Base-by-base conservation (phyloP, 2,888 invertebrate species). In the Lymantria dispar region DNA sequence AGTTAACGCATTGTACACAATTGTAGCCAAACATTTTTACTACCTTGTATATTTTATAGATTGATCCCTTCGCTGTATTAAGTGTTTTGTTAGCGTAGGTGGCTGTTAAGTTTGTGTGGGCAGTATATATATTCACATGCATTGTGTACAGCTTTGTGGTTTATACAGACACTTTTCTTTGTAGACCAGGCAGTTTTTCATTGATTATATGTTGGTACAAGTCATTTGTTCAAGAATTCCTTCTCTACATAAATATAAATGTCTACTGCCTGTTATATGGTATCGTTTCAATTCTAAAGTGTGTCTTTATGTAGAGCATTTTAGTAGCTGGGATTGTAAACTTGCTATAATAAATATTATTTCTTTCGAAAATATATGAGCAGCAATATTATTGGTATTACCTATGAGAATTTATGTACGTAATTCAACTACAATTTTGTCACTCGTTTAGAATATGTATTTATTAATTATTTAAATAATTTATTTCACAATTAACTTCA, bases 61-160 rank as follows among this genome's bases (percentile, higher is more conserved):
- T 82, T 82, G 78, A 79, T 83, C 76, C 74, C 62, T 65, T 64
- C 62, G 66, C 58, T 64, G 64, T 83, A 82, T 82, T 81, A 83
- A 80, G 79, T 83, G 79, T 84, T 81, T 79, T 78, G 79, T 81
- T 68, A 46, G 74, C 78, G 85, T 84, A 74, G 84, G 83, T 61
- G 54, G 73, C 76, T 65, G 79, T 76, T 80, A 79, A 79, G 73
- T 70, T 64, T 50, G 78, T 76, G 87, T 86, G 82, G 87, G 87
- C 53, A 70, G 76, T 72, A 77, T 85, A 83, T 85, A 84, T 86
- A 87, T 88, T 81, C 81, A 83, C 76, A 72, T 72, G 77, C 74
- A 60, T 76, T 76, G 76, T 74, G 64, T 72, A 63, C 60, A 64
- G 62, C 67, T 78, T 79, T 80, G 79, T 80, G 75, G 73, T 75